Conservation (phyloP, 1,140 invertebrate species). For the Nixonia krombeini region DNA sequence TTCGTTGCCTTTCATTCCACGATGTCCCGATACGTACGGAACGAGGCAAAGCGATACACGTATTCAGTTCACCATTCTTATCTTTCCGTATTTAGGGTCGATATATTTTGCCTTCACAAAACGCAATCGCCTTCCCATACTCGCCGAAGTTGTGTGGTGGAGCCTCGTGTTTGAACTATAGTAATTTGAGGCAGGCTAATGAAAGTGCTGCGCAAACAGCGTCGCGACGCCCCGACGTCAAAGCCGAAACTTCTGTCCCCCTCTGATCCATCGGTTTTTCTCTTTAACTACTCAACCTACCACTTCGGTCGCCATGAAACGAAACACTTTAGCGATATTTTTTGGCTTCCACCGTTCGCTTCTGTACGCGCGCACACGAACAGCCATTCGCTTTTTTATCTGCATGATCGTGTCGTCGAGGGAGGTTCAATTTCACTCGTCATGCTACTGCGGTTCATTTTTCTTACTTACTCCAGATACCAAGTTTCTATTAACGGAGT, state of each 20-base stretch:
- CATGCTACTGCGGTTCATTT: no score
- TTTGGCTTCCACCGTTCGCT: conserved; percentile 17
- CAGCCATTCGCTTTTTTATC: conserved; percentile 21
- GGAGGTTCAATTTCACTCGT: no score
- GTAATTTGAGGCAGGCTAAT: conserved; percentile 71
- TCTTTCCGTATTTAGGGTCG: conserved; percentile 51
- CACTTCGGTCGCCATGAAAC: conserved; percentile 42
- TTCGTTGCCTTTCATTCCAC: conserved; percentile 36
- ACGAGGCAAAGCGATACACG: conserved; percentile 28
- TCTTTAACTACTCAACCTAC: conserved; percentile 35
- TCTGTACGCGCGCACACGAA: conserved; percentile 4
- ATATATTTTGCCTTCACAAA: conserved; percentile 62
- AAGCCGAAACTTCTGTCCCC: conserved; percentile 58
- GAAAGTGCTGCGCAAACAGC: conserved; percentile 69
- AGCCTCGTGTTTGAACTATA: conserved; percentile 67
- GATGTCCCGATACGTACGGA: conserved; percentile 23
- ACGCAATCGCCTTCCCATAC: conserved; percentile 60
- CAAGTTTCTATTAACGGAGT: no score
- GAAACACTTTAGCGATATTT: conserved; percentile 43
- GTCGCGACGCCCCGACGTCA: conserved; percentile 67
- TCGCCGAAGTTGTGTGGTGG: conserved; percentile 39
- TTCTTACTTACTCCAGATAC: no score
- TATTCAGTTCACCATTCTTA: conserved; percentile 12
- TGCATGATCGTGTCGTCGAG: background rate
- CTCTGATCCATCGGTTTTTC: conserved; percentile 42